Percentiles rank a stretch among this genome's conserved stretches.
Conservation (phyloP, 2,113 vertebrate genomes). For the Poecile atricapillus region DNA sequence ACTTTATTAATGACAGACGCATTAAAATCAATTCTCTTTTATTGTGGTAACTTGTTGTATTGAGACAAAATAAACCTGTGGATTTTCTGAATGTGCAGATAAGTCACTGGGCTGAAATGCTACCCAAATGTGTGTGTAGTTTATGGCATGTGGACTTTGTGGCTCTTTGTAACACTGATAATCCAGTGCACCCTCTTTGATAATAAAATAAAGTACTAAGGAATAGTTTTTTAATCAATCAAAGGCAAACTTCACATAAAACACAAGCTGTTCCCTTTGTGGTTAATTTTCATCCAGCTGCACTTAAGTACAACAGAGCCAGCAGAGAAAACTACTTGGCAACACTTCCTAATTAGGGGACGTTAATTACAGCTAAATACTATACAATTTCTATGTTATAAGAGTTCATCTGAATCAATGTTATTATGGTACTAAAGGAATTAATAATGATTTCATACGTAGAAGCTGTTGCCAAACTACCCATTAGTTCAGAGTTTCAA, state of each 20-base stretch:
- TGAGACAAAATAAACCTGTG: constrained; percentile 23
- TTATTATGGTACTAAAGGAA: constrained; percentile 73
- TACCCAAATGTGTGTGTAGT: not conserved
- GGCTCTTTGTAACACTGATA: constrained; percentile 34
- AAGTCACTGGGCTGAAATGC: not conserved
- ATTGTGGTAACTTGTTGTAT: not conserved
- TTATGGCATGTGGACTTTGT: constrained; percentile 18
- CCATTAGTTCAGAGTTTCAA: constrained; percentile 69
- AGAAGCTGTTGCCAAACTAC: constrained; percentile 66
- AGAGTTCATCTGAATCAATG: constrained; percentile 77
- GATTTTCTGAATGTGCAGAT: not conserved
- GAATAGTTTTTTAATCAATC: constrained; percentile 74
- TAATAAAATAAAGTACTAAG: constrained; percentile 66
- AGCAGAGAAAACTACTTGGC: constrained; percentile 76
- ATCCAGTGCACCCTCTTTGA: constrained; percentile 51
- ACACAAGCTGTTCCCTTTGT: constrained; percentile 78
- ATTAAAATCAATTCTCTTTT: constrained; percentile 1
- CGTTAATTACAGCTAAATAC: constrained; percentile 79
- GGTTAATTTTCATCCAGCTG: constrained; percentile 78
- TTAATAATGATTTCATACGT: constrained; percentile 75
- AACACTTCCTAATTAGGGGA: constrained; percentile 76
- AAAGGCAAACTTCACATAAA: constrained; percentile 76
- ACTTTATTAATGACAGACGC: not conserved
- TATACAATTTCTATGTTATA: constrained; percentile 72
- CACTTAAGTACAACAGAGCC: constrained; percentile 73